These are phyloP conservation scores for Cotesia glomerata DNA, from an alignment of 1,140 invertebrate genomes.

Conservation along the genomic window DNA sequence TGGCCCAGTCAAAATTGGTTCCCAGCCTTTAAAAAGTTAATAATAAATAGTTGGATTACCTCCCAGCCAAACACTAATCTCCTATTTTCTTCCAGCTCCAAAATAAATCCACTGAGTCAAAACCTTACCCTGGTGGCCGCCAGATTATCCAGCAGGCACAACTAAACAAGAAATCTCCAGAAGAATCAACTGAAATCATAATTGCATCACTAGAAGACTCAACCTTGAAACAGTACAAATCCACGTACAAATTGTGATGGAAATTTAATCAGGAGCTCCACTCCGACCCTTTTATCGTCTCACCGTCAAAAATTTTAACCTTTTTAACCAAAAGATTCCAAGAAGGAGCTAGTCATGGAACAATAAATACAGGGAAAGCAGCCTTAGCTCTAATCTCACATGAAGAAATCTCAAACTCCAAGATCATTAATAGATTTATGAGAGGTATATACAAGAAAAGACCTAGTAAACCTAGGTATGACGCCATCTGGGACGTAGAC, in stretches of 20 bases:
- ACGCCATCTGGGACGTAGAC: neutral
- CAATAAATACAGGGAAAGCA: constrained; percentile 22
- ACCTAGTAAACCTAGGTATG: neutral
- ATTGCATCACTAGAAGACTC: constrained; percentile 23
- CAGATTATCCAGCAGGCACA: constrained; percentile 25
- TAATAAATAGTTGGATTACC: constrained; percentile 10
- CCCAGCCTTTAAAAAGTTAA: constrained; percentile 11
- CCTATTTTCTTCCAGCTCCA: constrained; percentile 23
- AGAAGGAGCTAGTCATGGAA: constrained; percentile 19
- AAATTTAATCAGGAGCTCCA: neutral
- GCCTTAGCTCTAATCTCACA: constrained; percentile 1
- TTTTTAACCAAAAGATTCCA: constrained; percentile 27
- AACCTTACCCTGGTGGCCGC: constrained; percentile 23
- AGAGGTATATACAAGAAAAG: constrained; percentile 9
- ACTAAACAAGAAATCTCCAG: constrained; percentile 6
- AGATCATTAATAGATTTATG: constrained; percentile 12
- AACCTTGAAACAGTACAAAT: constrained; percentile 28
- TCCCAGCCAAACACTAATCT: constrained; percentile 22
- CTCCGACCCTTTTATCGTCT: neutral
- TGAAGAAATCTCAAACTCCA: neutral
- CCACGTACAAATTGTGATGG: constrained; percentile 5
- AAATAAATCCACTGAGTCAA: constrained; percentile 4
- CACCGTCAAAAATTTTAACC: neutral
- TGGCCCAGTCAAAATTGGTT: constrained; percentile 20
- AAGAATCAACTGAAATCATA: constrained; percentile 6